phyloP scores from a whole-genome alignment of 2,797 vertebrate species.

The Pseudochaenichthys georgianus region DNA sequence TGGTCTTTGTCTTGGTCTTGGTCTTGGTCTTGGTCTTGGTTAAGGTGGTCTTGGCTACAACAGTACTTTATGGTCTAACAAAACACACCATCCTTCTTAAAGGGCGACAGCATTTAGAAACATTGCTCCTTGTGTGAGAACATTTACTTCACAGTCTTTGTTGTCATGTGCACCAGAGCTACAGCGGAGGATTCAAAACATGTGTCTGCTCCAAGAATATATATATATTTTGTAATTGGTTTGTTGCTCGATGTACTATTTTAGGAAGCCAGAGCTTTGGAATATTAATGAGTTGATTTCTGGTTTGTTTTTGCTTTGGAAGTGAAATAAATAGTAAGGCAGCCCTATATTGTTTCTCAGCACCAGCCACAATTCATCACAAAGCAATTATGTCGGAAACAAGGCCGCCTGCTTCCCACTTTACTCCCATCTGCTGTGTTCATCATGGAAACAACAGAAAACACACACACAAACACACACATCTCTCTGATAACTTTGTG shows the following conservation, averaged over 20 bases:
- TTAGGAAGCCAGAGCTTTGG: constrained; percentile 33
- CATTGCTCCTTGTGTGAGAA: too few species aligned
- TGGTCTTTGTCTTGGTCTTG: too few species aligned
- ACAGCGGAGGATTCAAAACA: constrained; percentile 21
- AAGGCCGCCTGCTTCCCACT: constrained; percentile 58
- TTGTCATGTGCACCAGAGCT: neutral
- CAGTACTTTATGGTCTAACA: too few species aligned
- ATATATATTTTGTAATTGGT: constrained; percentile 4
- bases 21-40: too few species aligned
- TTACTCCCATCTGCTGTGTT: constrained; percentile 55
- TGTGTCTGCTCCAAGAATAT: constrained; percentile 7
- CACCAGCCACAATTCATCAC: constrained; percentile 56
- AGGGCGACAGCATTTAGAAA: too few species aligned
- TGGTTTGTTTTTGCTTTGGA: constrained; percentile 38
- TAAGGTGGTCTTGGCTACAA: too few species aligned
- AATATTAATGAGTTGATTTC: constrained; percentile 54
- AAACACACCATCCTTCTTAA: too few species aligned
- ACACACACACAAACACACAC: constrained; percentile 8
- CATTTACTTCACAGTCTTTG: too few species aligned
- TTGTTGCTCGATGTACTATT: constrained; percentile 31
- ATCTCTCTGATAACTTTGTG: constrained; percentile 4
- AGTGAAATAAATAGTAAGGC: constrained; percentile 56
- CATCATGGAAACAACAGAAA: constrained; percentile 45
- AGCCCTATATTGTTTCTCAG: constrained; percentile 55
- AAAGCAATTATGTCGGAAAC: constrained; percentile 67